These are phyloP conservation scores for Phalacrocorax carbo DNA, from an alignment of 2,113 vertebrate species.

Conservation along the genomic window DNA sequence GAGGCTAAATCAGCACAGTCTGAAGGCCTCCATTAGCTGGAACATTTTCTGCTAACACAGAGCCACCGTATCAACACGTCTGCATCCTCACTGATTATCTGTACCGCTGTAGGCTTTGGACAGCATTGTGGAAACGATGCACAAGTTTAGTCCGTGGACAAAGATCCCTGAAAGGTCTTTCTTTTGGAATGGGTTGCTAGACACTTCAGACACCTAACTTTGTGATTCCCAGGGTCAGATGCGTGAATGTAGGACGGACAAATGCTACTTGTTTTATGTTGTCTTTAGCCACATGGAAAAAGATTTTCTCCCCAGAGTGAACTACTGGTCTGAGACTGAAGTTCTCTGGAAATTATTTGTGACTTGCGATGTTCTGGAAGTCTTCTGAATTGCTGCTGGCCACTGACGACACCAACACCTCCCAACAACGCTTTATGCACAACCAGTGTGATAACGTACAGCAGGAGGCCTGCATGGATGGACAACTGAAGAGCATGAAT, in stretches of 20 bases:
- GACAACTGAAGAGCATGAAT: neutral
- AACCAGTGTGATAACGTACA: accelerated
- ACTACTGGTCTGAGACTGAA: neutral
- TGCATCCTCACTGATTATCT: neutral
- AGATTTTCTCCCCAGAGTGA: neutral
- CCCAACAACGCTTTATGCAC: neutral
- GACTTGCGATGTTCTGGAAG: neutral
- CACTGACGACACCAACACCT: neutral
- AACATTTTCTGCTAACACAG: neutral
- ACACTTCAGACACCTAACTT: neutral
- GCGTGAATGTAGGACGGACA: neutral
- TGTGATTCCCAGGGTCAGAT: neutral
- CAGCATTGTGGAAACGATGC: neutral
- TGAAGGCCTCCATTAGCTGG: neutral
- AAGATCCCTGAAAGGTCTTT: neutral
- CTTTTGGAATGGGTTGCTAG: neutral
- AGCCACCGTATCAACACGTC: accelerated
- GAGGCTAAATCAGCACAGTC: neutral
- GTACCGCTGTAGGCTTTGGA: neutral
- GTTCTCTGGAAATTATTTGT: neutral
- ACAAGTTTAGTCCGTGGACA: neutral
- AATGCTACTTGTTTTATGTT: neutral
- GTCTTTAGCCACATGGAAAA: neutral
- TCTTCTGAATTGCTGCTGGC: neutral
- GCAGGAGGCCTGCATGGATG: neutral